phyloP scores from a whole-genome alignment of 2,113 vertebrate genomes.

The Aix galericulata region DNA sequence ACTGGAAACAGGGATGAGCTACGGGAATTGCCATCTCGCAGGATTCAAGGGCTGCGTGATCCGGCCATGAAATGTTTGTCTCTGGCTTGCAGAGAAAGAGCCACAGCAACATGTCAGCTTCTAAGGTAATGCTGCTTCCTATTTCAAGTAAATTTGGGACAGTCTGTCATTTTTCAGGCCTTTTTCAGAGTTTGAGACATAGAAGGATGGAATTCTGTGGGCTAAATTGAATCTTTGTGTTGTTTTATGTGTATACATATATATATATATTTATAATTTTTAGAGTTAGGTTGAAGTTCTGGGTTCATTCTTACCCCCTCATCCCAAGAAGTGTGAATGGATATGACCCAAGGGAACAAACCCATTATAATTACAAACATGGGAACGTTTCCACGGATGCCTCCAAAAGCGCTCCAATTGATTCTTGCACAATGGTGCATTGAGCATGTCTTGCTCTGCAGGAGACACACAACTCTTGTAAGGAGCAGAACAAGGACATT shows the following conservation, averaged over 20 bases:
- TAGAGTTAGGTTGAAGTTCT: neutral
- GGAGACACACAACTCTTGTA: neutral
- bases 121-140: neutral
- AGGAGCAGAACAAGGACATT: conserved; percentile 3
- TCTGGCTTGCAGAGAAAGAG: neutral
- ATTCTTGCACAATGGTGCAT: neutral
- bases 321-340: neutral
- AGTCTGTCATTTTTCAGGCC: neutral
- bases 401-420: accelerated
- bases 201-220: neutral
- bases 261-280: neutral
- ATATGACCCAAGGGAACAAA: neutral
- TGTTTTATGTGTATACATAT: neutral
- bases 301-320: neutral
- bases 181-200: neutral
- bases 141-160: neutral
- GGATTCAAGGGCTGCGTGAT: neutral
- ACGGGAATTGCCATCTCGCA: neutral
- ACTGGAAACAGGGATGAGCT: neutral
- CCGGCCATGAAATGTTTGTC: neutral
- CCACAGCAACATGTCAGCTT: neutral
- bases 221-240: neutral
- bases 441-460: neutral
- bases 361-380: neutral
- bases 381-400: neutral